Base-by-base conservation (phyloP, 2,113 vertebrate species). In the Eublepharis macularius region DNA sequence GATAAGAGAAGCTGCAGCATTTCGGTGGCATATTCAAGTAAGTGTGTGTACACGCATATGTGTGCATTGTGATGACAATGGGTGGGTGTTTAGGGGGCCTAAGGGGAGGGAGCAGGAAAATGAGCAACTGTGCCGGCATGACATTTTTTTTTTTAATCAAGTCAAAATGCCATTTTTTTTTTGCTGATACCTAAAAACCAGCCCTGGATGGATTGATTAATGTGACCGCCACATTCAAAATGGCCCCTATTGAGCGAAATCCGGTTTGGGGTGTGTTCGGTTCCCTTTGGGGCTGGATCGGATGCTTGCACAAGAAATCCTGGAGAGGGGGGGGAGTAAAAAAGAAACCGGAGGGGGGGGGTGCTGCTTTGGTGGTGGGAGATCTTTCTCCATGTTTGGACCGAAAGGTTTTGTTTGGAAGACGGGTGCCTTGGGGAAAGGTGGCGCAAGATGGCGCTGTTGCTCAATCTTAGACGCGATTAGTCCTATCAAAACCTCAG, bases 401-500 rank as follows among this genome's bases (percentile, higher is more conserved):
- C 36, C 21, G 57, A 68, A 39, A 34, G 72, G n/a, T 75, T 54
- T 75, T 65, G 32, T 72, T 63, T 39, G 19, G 49, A 34, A 69
- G 24, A 1, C 29, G 29, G 1, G 29, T 93, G 92, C 75, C 90
- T 80, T 51, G 82, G 89, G 43, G 82, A 13, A 73, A 88, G 87
- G 47, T 34, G 78, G 94, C 95, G 93, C 95, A 89, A 94, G 95
- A 94, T 96, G 95, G 95, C 95, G 94, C 95, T 94, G 86, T 96
- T 96, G 95, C 90, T 95, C 92, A 95, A 96, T 95, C 86, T 95
- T 96, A 95, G 95, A 94, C 83, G 75, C 45, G 32, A 86, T 74
- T 66, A 5, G 80, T 45, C 82, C 80, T 86, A 32, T 21, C 75
- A 82, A 70, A 63, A 85, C 76, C 47, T 54, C 74, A 34, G 82